Evolutionary conservation across 2,888 invertebrate genomes (phyloP), one percentile per base, ranked within the genome.

Genomic region (Julus scanicus): DNA sequence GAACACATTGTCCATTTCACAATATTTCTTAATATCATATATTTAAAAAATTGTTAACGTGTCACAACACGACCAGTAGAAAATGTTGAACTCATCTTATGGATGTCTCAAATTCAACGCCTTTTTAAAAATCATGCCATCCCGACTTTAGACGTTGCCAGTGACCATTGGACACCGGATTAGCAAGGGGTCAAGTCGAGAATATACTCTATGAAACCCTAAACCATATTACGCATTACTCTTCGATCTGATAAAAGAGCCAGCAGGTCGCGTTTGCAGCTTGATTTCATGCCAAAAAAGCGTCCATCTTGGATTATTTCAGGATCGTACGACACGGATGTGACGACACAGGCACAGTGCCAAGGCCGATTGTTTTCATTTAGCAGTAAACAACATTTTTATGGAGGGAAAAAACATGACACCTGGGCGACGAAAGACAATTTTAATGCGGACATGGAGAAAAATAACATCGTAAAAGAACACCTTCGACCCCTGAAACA

Each of bases 221-320:
- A 71, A 20, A 71, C 71, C 29, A 20, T 71, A 71, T 11, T 29
- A 29, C 71, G 71, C 71, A 29, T 29, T 11, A 9, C 4, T 13
- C 11, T 71, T 1, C 11, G 29, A 71, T 71, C 11, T 71, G 71
- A 71, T 71, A 71, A 71, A 29, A 29, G 29, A 29, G 29, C 9
- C 20, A 71, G 11, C 29, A n/a, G 71, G 44, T 9, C n/a, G n/a
- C 20, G 29, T 29, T 71, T 29, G 29, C 71, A 1, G 20, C 11
- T 29, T 71, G 71, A 11, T 6, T 1, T 29, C 0, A 6, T 71
- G 71, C 71, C 71, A 71, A 71, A 0, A 71, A 71, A 8, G 11
- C 71, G 71, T 29, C 71, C 71, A 71, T 71, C 29, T 71, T 71
- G 29, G 71, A n/a, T 71, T 71, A 71, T 71, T 29, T 71, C 13